A percentile compares a stretch with the other conserved stretches of the same genome.
Conservation (phyloP, 2,797 vertebrate genomes). For the Thaleichthys pacificus region DNA sequence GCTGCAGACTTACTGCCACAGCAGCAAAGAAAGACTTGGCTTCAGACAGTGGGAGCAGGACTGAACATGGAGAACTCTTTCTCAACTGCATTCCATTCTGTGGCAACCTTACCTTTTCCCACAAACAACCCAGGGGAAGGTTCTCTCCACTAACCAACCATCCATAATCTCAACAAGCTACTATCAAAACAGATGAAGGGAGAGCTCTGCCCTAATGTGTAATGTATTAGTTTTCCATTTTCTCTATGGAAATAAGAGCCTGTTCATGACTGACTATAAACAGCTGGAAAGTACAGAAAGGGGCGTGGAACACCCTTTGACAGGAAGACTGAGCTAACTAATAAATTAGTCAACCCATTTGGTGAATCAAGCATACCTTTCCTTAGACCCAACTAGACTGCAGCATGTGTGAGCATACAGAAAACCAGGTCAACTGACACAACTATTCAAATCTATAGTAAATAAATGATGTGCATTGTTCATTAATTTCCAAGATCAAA, state of each 20-base stretch:
- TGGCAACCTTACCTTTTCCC: conserved; percentile 47
- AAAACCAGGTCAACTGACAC: neutral
- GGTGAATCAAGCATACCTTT: conserved; percentile 6
- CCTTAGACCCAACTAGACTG: neutral
- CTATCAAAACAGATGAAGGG: neutral
- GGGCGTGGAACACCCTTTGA: conserved; percentile 2
- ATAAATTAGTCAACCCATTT: conserved; percentile 21
- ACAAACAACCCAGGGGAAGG: conserved; percentile 12
- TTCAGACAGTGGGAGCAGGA: conserved; percentile 40
- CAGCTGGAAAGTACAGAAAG: conserved; percentile 42
- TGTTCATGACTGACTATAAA: conserved; percentile 8
- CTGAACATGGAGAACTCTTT: conserved; percentile 32
- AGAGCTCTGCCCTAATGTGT: conserved; percentile 22
- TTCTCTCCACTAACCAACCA: conserved; percentile 23
- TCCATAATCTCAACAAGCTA: conserved; percentile 6
- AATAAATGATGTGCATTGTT: neutral
- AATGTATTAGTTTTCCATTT: conserved; percentile 24
- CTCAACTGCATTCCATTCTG: conserved; percentile 48
- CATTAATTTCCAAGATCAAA: neutral
- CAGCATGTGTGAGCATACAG: neutral
- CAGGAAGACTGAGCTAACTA: neutral
- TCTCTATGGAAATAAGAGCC: conserved; percentile 45
- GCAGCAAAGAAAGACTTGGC: conserved; percentile 19
- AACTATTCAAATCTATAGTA: neutral
- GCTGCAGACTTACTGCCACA: neutral